Conservation (phyloP, 2,888 invertebrate species). For the Pollenia amentaria region DNA sequence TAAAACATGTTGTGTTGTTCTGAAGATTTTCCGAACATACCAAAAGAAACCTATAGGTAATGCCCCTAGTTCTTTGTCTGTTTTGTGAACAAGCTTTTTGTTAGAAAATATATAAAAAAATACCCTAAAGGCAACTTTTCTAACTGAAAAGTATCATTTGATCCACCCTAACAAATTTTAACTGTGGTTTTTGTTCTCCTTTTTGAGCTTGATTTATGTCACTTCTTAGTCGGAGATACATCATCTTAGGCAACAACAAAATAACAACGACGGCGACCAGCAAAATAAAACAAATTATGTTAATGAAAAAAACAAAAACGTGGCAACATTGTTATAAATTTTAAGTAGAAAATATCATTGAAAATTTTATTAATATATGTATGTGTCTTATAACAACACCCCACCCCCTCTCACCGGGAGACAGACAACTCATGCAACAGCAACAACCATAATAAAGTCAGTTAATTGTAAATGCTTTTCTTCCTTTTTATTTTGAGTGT, state of each 20-base stretch:
- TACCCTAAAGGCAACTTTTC: not conserved
- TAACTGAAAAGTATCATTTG: not conserved
- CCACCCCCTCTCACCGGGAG: not conserved
- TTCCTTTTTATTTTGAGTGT: not conserved
- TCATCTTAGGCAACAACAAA: not conserved
- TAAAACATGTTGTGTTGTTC: too few species aligned
- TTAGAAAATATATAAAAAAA: not conserved
- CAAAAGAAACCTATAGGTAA: too few species aligned
- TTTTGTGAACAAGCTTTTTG: not conserved
- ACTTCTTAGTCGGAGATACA: not conserved
- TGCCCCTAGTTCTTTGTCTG: too few species aligned
- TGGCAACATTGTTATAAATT: not conserved
- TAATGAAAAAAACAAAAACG: constrained; percentile 29
- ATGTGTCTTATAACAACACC: not conserved
- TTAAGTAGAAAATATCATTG: not conserved
- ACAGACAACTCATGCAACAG: not conserved
- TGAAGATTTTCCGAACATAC: too few species aligned
- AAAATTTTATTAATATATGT: not conserved
- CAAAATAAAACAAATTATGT: constrained; percentile 7
- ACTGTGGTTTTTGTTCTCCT: not conserved
- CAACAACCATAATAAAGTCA: constrained; percentile 2
- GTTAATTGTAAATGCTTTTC: constrained; percentile 1
- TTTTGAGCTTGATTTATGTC: not conserved
- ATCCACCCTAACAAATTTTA: constrained; percentile 2
- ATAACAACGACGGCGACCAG: not conserved